These are phyloP conservation scores for Drosophila lowei DNA, from an alignment of 1,140 invertebrate genomes.

Conservation along the genomic window DNA sequence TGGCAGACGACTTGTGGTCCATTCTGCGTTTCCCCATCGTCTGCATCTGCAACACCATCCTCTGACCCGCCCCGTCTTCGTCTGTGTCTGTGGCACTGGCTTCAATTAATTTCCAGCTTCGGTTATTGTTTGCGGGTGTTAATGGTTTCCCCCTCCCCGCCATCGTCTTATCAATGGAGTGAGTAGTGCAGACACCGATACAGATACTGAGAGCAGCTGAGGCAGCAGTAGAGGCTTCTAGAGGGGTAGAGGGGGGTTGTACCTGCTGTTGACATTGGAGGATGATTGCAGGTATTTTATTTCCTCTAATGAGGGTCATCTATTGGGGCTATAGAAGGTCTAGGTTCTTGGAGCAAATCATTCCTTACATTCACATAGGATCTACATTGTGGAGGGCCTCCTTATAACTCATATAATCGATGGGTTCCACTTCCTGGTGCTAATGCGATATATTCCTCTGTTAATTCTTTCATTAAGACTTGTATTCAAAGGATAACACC, in stretches of 20 bases:
- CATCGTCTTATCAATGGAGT: too few relatives aligned
- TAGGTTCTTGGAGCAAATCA: too few relatives aligned
- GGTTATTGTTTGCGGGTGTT: constrained; percentile 64
- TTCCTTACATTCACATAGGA: too few relatives aligned
- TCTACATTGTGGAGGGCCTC: too few relatives aligned
- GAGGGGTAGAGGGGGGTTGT: constrained; percentile 3
- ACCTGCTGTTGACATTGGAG: constrained; percentile 43
- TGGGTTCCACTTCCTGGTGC: too few relatives aligned
- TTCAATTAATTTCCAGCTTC: constrained; percentile 65
- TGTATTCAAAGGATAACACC: too few relatives aligned
- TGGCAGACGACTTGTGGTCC: constrained; percentile 36
- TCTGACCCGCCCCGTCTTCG: constrained; percentile 15
- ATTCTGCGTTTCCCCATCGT: not conserved
- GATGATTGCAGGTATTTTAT: not conserved
- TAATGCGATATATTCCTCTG: too few relatives aligned
- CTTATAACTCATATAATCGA: too few relatives aligned
- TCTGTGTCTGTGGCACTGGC: constrained; percentile 44
- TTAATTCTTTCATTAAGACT: too few relatives aligned
- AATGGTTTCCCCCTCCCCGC: constrained; percentile 9
- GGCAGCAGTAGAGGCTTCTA: not conserved
- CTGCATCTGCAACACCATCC: constrained; percentile 14
- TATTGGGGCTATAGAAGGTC: too few relatives aligned
- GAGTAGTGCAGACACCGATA: too few relatives aligned
- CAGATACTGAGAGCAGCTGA: not conserved
- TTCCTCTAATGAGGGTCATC: too few relatives aligned